Evolutionary conservation across 2,797 vertebrate genomes (phyloP), one percentile per base, ranked within the genome.

Genomic region (Lutjanus campechanus): DNA sequence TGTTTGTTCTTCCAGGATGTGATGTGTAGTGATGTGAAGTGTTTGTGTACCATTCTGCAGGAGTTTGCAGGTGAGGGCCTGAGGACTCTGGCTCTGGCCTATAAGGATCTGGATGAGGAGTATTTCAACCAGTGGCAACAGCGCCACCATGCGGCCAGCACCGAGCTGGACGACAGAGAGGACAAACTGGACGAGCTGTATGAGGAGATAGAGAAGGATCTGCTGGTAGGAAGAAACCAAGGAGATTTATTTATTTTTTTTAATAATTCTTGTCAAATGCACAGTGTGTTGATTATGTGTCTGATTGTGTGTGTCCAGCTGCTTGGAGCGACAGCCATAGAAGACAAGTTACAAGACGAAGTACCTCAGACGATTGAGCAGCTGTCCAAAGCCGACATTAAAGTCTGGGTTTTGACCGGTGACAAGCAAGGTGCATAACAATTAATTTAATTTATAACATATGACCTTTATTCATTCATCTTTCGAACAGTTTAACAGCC

Each of bases 331-430:
- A 97, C 98, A 49, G 98, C 97, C 0, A 97, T 99, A 69, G 98
- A 99, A 76, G 98, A 99, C 93, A 99, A 99, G 91, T 88, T 99
- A 0, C 98, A 99, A 66, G 97, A 98, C 0, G 96, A 97, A 22
- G 98, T 99, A 0, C 96, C 97, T 74, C 97, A 99, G 82, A 98
- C 98, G 5, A 97, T 99, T 11, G 94, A 96, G 91, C 96, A 92
- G 81, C 95, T 99, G 73, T 89, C 93, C 76, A 97, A 96, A 92
- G 98, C 98, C 0, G 95, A 96, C 88, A 98, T 99, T 91, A 99
- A 98, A 90, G 93, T 98, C 73, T 99, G 98, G 98, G 96, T 99
- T 84, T 94, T 99, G 64, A 99, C 98, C 0, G 98, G 98, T 13
- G 98, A 99, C 93, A 99, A 99, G 69, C 97, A 99, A 97, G 98